Base-by-base conservation (phyloP, 1,140 invertebrate species). In the Pseudachorutes palmiensis region DNA sequence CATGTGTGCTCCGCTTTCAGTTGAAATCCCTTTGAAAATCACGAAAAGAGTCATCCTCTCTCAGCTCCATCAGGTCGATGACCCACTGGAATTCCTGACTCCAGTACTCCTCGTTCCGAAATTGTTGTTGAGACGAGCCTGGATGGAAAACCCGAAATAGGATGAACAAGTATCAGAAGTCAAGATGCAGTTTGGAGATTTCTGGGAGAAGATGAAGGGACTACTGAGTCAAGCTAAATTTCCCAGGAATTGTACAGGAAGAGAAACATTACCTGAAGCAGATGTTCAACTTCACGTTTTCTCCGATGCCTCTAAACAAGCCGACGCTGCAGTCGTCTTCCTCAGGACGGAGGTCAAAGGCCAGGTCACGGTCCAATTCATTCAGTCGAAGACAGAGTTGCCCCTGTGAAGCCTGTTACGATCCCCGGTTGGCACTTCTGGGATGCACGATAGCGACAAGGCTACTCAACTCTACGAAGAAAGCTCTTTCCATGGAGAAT, bases 341-440 rank as follows among this genome's bases (percentile, higher is more conserved):
- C 19, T 70, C 1, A 45, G 71, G 2, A n/a, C 26, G 2, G 24
- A 60, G 41, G 45, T 55, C 30, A 26, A 64, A 5, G 3, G 60
- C 28, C 1, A 61, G 63, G 66, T 65, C 2, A 59, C 55, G 9
- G 33, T 72, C 1, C 62, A 71, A 12, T 59, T 79, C 30, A 2
- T 78, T 31, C 64, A 74, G n/a, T 72, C 75, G 12, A 79, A 78
- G 67, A 41, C 73, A 60, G 76, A 68, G 69, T 78, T 0, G 72
- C 77, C 3, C 77, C 78, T 9, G n/a, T 70, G 30, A 76, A 76
- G 64, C 61, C 67, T 49, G 49, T 74, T 1, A 76, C 74, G 0
- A 75, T 78, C 29, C 76, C 75, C 2, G 76, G 51, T 64, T 79
- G 2, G 77, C 78, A 69, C 59, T 71, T 9, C n/a, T 60, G 36